These are phyloP conservation scores for Heteronetta atricapilla DNA, from an alignment of 2,113 vertebrate genomes.

Conservation along the genomic window DNA sequence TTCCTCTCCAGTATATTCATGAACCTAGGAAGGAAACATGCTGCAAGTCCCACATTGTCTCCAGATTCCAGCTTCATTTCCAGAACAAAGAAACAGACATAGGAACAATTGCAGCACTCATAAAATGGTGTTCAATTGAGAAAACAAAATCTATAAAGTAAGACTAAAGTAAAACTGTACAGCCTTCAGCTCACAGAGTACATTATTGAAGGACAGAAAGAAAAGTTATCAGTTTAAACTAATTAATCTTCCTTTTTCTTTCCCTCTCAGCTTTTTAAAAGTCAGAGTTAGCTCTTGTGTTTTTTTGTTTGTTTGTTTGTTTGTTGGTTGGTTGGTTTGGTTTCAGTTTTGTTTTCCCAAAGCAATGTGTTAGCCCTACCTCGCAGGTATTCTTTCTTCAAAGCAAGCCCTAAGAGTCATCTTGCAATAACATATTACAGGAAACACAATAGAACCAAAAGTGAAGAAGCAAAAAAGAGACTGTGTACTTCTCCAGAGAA, in stretches of 20 bases:
- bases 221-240: neutral
- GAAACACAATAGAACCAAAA: constrained; percentile 6
- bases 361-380: neutral
- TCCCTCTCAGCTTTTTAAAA: constrained; percentile 4
- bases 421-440: constrained; percentile 13
- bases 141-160: constrained; percentile 9
- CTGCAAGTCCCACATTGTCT: neutral
- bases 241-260: constrained; percentile 35
- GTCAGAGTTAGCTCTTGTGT: neutral
- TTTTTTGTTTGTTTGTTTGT: too few relatives aligned
- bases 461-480: neutral
- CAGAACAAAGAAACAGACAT: neutral
- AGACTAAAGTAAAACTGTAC: neutral
- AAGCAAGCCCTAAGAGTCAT: neutral
- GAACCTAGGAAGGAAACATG: neutral
- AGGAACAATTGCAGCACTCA: neutral
- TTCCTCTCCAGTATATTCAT: neutral
- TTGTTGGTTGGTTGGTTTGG: too few relatives aligned
- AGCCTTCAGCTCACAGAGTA: neutral
- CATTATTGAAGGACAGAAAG: neutral
- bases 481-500: constrained; percentile 42
- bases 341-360: neutral
- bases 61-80: neutral
- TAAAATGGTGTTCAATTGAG: neutral
- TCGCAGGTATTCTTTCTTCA: neutral